These are phyloP conservation scores for Mycteria americana DNA, from an alignment of 2,797 vertebrate species.

Conservation along the genomic window DNA sequence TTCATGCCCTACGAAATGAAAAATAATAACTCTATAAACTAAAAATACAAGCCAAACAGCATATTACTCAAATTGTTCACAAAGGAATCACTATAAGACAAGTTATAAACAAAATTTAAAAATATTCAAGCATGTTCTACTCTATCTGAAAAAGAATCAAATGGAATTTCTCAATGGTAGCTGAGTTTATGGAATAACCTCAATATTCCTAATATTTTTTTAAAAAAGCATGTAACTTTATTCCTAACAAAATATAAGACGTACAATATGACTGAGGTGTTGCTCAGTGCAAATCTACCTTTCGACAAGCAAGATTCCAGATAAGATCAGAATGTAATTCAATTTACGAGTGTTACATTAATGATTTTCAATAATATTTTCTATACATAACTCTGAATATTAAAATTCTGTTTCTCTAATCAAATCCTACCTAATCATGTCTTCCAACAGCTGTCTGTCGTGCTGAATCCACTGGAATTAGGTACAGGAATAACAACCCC, in stretches of 20 bases:
- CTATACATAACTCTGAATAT: not conserved
- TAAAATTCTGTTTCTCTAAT: not conserved
- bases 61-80: not conserved
- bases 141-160: not conserved
- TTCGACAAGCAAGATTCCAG: not conserved
- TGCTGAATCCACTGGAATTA: not conserved
- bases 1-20: not conserved
- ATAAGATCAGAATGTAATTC: not conserved
- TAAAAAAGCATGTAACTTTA: not conserved
- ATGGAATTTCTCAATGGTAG: not conserved
- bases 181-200: not conserved
- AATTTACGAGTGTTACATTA: not conserved
- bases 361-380: not conserved
- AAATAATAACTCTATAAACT: not conserved
- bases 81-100: not conserved
- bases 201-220: not conserved
- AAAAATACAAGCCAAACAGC: not conserved
- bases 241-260: not conserved
- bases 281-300: not conserved
- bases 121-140: not conserved
- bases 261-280: not conserved
- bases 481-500: conserved; percentile 82
- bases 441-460: conserved; percentile 34
- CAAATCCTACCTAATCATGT: not conserved
- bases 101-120: not conserved